Base-by-base conservation (phyloP, 2,113 vertebrate genomes). In the Ailurus styani region DNA sequence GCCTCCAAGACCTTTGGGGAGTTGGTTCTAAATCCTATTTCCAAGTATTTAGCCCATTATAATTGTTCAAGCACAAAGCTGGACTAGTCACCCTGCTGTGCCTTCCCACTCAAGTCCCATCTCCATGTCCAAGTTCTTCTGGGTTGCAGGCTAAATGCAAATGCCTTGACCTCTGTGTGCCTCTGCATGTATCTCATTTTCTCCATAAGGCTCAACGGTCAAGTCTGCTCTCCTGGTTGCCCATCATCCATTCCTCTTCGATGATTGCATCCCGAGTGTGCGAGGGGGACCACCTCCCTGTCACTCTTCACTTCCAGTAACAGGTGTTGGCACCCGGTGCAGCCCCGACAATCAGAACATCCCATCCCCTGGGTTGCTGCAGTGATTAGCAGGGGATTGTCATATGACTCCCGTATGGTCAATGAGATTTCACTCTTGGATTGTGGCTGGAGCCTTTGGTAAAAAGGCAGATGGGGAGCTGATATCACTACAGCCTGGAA, bases 31-130 rank as follows among this genome's bases (percentile, higher is more conserved):
- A 60, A 31, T 37, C n/a, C 21, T 2, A 3, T 18, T 68, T 42
- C 47, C 47, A 31, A 55, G 40, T 1, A 1, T 17, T 4, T 17
- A 9, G 27, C 20, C 18, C 52, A 13, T 11, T 57, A 12, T n/a
- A 27, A 9, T 54, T 66, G 1, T 4, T 40, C 45, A 34, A 6
- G 37, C 25, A 7, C 34, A 55, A 13, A 73, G 18, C 12, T 29
- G 15, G 55, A 52, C 45, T 0, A 4, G 11, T 27, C 57, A 12
- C 5, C 11, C 37, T 23, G 8, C 23, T 12, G 0, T 5, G 31
- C 1, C 4, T 4, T 9, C 57, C 57, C 57, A 27, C 57, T 6
- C 3, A 18, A 7, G 7, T 12, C 23, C 42, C 0, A 0, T 23
- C 21, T 1, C 0, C 18, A 0, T 25, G 11, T 29, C n/a, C 17